These are phyloP conservation scores for Vulpes vulpes DNA, from an alignment of 2,113 vertebrate genomes.

Conservation along the genomic window DNA sequence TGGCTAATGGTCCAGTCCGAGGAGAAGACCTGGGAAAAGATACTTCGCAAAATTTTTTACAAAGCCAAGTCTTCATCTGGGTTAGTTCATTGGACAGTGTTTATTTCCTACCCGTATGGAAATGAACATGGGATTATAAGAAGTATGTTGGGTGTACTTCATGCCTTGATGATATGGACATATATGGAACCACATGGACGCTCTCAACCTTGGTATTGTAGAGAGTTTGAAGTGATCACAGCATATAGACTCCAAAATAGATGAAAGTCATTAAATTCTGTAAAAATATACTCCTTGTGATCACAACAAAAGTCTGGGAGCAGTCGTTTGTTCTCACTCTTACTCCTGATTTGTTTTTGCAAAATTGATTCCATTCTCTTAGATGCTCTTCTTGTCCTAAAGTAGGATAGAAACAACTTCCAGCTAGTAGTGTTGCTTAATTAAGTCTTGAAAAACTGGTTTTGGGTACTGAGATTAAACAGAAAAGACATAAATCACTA, in stretches of 20 bases:
- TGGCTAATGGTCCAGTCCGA: constrained; percentile 59
- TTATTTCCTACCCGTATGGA: background rate
- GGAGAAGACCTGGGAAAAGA: constrained; percentile 52
- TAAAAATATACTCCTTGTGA: background rate
- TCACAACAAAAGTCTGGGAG: background rate
- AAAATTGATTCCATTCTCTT: background rate
- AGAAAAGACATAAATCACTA: constrained; percentile 12
- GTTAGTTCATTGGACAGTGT: constrained; percentile 18
- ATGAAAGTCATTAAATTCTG: background rate
- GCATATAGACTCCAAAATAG: background rate
- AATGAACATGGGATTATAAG: background rate
- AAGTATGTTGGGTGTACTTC: background rate
- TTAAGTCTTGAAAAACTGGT: constrained; percentile 39
- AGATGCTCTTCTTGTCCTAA: background rate
- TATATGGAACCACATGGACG: background rate
- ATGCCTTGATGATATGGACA: background rate
- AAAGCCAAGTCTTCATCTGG: constrained; percentile 15
- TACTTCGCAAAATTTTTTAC: background rate
- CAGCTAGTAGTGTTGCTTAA: background rate
- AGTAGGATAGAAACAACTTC: background rate
- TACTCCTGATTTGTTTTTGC: background rate
- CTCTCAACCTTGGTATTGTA: background rate
- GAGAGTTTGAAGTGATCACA: background rate
- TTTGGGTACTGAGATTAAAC: constrained; percentile 10
- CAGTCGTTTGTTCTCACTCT: background rate